Evolutionary conservation across 2,113 vertebrate genomes (phyloP), one percentile per base, ranked within the genome.

Genomic region (Brachypodius melanocephalos): DNA sequence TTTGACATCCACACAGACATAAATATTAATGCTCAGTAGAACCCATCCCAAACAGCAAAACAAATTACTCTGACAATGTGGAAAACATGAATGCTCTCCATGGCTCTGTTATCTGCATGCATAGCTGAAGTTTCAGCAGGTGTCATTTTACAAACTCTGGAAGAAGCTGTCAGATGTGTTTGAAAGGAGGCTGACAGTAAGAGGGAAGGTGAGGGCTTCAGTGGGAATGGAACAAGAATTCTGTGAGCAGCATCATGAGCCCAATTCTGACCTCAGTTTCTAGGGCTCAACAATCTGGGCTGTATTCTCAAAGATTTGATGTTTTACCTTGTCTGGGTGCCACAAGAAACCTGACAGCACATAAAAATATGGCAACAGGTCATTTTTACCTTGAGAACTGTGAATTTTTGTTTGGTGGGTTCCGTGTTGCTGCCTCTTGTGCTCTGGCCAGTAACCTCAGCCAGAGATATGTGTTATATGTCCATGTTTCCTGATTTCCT

Each of bases 11-110:
- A 83, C 2, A 3, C 55, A 87, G 75, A 84, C 90, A 97, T 98
- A 97, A 98, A 98, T 97, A 98, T 97, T 98, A 98, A 98, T 97
- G 88, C 58, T 93, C 55, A 40, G 90, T 96, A 90, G 90, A 86
- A 92, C 93, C 78, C 96, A 83, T 97, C 79, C 94, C 32, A 71
- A 97, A 97, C 80, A 95, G 90, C 81, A 93, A 96, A 97, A 93
- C 90, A 96, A 96, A 97, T 94, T 96, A 72, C 88, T 81, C 45
- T 96, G 97, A 97, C 94, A 96, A 95, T 46, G 48, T 69, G 69
- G 85, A 75, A 94, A 93, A 91, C 63, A 82, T 8, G 69, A 95
- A 43, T 42, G 49, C 49, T 88, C 75, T 96, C 84, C 49, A 10
- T 96, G 91, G 81, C 83, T 97, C 92, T 85, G 93, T 98, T 97